Base-by-base conservation (phyloP, 2,888 invertebrate genomes). In the Tetranychus piercei region DNA sequence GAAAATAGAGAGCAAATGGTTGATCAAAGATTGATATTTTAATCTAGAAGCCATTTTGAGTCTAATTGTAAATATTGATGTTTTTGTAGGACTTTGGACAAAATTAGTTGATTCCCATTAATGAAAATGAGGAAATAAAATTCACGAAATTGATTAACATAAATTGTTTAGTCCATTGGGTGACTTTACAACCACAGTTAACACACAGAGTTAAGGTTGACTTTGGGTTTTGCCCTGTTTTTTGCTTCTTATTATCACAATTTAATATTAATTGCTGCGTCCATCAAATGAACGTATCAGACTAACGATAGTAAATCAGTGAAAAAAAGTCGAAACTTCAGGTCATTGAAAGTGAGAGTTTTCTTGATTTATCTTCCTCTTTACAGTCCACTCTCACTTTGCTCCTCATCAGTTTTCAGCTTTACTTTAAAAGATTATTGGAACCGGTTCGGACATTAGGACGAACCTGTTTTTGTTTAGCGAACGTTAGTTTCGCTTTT, bases 311-410 rank as follows among this genome's bases (percentile, higher is more conserved):
- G 34, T 34, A 34, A 34, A 34, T 34, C 34, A 34, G 34, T 34
- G 34, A 34, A 34, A 34, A 34, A 34, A 34, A 34, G 34, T 34
- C 34, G 34, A 55, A 55, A 55, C 55, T 55, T 55, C 55, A 15
- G 55, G 55, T 55, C 55, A 55, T 55, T 55, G 55, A 55, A 55
- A 55, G 55, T 55, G 55, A 55, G 55, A 55, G 55, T 55, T 55
- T 15, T 15, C 15, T 55, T 15, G 15, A 15, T 15, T 55, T 55
- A 55, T 55, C 55, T 55, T 55, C 55, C 55, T 55, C 55, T 15
- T 55, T 15, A 15, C 15, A 15, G 55, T 15, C 55, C 55, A 15
- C 55, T 55, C 55, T 55, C 55, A 55, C 55, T 55, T 55, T 55
- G 11, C 15, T 15, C 15, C 55, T 55, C 55, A 55, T 55, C 15